Conservation (phyloP, 2,797 vertebrate genomes). For the Cuculus canorus region DNA sequence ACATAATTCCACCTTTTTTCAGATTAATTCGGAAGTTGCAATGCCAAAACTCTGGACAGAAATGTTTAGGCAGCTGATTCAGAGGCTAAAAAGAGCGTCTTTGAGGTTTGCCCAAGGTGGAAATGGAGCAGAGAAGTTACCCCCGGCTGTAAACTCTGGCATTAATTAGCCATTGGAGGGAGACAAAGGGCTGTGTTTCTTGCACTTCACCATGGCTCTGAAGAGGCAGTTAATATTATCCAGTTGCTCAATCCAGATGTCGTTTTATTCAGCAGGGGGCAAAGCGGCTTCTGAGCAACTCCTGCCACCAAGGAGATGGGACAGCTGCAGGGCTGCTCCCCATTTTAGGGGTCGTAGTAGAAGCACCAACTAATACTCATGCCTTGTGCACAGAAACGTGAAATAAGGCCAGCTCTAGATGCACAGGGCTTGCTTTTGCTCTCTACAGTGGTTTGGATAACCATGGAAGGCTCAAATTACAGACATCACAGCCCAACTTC, state of each 20-base stretch:
- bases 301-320: neutral
- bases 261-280: neutral
- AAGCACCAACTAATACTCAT: neutral
- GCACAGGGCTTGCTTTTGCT: neutral
- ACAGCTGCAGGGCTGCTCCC: neutral
- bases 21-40: neutral
- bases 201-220: neutral
- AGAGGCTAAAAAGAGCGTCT: neutral
- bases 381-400: neutral
- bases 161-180: neutral
- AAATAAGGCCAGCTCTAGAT: neutral
- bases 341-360: neutral
- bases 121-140: neutral
- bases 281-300: neutral
- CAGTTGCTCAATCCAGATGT: neutral
- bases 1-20: neutral
- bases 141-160: neutral
- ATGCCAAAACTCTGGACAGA: neutral
- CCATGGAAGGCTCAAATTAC: neutral
- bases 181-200: neutral
- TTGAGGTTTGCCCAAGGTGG: neutral
- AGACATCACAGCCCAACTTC: neutral
- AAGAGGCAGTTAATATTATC: neutral
- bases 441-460: neutral
- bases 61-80: neutral